phyloP scores from a whole-genome alignment of 2,888 invertebrate species.

The Calliopum simillimum region DNA sequence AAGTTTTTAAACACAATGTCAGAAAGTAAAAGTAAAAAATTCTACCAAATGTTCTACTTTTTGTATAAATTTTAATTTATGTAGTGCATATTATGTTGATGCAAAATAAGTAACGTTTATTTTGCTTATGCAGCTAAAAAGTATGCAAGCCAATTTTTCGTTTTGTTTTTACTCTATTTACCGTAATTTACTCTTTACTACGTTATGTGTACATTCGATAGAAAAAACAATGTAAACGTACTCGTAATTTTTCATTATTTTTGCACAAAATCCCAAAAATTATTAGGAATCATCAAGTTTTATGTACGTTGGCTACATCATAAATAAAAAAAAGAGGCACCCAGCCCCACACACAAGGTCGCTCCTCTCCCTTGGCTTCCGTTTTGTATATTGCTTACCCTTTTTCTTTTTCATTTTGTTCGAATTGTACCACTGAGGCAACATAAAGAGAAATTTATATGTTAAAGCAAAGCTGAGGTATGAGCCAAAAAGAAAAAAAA shows the following conservation, averaged over 20 bases:
- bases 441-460: conserved; percentile 4
- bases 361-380: too few species aligned
- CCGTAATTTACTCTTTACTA: neutral
- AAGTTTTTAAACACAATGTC: too few species aligned
- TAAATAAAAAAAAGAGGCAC: too few species aligned
- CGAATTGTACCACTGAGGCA: neutral
- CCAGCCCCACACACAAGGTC: too few species aligned
- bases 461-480: neutral
- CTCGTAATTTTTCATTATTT: conserved; percentile 9
- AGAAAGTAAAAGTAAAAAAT: too few species aligned
- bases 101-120: neutral
- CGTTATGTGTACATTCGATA: neutral
- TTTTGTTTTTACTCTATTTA: too few species aligned
- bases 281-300: conserved; percentile 4
- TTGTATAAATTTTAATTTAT: too few species aligned
- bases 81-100: too few species aligned
- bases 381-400: too few species aligned
- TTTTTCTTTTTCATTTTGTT: neutral
- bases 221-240: too few species aligned
- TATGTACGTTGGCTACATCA: neutral
- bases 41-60: too few species aligned
- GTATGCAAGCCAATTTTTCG: neutral
- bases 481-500: neutral
- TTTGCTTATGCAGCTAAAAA: neutral
- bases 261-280: neutral